Conservation (phyloP, 2,888 invertebrate genomes). For the Nezara viridula region DNA sequence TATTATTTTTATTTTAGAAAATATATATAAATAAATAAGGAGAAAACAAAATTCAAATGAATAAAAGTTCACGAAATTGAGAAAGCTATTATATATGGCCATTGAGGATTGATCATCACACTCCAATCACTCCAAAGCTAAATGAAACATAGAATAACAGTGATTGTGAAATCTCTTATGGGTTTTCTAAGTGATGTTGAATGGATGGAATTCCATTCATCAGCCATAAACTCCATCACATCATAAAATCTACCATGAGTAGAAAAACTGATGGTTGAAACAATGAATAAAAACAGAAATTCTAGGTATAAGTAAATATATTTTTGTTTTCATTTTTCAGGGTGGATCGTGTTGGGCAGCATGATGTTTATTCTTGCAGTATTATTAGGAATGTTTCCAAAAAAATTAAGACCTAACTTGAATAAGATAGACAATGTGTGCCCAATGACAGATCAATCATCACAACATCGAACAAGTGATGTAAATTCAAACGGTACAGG, state of each 20-base stretch:
- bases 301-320: background rate
- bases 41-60: background rate
- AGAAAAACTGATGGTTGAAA: too few relatives aligned
- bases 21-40: background rate
- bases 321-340: conserved; percentile 65
- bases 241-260: too few relatives aligned
- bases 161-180: too few relatives aligned
- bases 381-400: conserved; percentile 78
- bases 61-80: background rate
- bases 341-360: conserved; percentile 71
- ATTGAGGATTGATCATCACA: too few relatives aligned
- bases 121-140: too few relatives aligned
- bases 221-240: too few relatives aligned
- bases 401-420: conserved; percentile 70
- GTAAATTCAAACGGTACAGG: conserved; percentile 38
- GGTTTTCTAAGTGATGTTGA: too few relatives aligned
- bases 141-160: too few relatives aligned
- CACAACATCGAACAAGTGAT: conserved; percentile 23
- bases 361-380: conserved; percentile 75
- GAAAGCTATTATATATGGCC: too few relatives aligned
- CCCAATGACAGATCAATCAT: background rate
- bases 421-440: background rate
- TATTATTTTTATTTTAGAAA: background rate
- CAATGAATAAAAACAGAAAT: too few relatives aligned
- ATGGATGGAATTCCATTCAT: too few relatives aligned